Conservation (phyloP, 2,797 vertebrate genomes). For the Pseudochromis fuscus region DNA sequence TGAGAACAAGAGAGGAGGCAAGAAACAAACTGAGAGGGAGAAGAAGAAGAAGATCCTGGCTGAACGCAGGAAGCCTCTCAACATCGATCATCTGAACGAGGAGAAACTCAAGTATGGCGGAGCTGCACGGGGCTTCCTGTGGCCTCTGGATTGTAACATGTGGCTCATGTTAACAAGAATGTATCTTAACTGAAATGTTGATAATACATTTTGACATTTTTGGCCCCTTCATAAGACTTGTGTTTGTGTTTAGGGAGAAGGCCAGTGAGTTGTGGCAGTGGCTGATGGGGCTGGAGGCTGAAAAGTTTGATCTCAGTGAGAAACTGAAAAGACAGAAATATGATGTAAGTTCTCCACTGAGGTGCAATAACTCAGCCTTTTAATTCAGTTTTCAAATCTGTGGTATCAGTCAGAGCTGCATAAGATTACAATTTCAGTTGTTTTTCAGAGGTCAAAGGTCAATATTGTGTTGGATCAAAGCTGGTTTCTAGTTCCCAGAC, state of each 20-base stretch:
- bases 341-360: conserved; percentile 80
- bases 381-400: background rate
- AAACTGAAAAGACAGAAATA: conserved; percentile 88
- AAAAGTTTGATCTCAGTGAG: conserved; percentile 86
- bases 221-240: background rate
- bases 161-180: background rate
- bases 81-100: conserved; percentile 84
- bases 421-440: too few relatives aligned
- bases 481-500: background rate
- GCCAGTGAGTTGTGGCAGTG: conserved; percentile 85
- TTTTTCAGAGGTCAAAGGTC: background rate
- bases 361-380: background rate
- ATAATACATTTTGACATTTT: background rate
- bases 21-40: conserved; percentile 98
- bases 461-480: background rate
- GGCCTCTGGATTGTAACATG: background rate
- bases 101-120: conserved; percentile 85
- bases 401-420: background rate
- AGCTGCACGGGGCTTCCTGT: background rate
- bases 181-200: background rate
- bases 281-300: conserved; percentile 85
- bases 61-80: conserved; percentile 93
- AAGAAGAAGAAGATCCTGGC: conserved; percentile 98
- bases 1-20: conserved; percentile 86
- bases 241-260: conserved; percentile 81